These are phyloP conservation scores for Andrena marginata DNA, from an alignment of 2,888 invertebrate genomes.

Conservation along the genomic window DNA sequence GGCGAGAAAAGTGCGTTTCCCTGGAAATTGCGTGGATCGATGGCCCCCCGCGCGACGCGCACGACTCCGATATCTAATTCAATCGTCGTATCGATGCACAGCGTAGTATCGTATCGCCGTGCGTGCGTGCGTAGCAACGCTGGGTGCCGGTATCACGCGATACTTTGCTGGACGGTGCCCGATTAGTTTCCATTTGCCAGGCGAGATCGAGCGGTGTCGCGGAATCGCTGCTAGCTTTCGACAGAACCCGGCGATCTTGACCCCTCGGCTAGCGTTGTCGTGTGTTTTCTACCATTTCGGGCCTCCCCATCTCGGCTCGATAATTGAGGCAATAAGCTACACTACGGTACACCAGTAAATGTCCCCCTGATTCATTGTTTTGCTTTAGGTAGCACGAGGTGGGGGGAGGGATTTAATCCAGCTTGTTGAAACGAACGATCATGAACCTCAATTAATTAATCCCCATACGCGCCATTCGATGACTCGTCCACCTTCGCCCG, in stretches of 20 bases:
- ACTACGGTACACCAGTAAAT: too few species aligned
- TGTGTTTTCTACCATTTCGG: neutral
- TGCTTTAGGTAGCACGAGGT: too few species aligned
- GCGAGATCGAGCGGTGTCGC: constrained; percentile 31
- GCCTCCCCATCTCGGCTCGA: too few species aligned
- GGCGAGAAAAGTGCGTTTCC: constrained; percentile 24
- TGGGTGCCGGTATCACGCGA: constrained; percentile 45
- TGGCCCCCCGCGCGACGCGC: neutral
- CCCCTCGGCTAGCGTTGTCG: neutral
- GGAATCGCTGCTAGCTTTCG: neutral
- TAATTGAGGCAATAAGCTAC: neutral
- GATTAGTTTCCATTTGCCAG: constrained; percentile 41
- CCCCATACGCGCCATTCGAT: constrained; percentile 5
- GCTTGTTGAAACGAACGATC: neutral
- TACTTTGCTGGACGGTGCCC: constrained; percentile 2
- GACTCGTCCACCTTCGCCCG: constrained; percentile 17
- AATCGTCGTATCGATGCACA: constrained; percentile 34
- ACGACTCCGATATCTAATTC: constrained; percentile 40
- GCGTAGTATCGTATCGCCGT: constrained; percentile 48
- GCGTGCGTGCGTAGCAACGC: constrained; percentile 9
- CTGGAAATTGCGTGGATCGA: neutral
- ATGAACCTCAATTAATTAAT: constrained; percentile 24
- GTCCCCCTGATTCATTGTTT: too few species aligned
- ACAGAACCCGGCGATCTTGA: neutral
- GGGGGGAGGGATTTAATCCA: too few species aligned